Evolutionary conservation across 1,140 invertebrate genomes (phyloP).

Genomic region (Aphaenogaster rudis): DNA sequence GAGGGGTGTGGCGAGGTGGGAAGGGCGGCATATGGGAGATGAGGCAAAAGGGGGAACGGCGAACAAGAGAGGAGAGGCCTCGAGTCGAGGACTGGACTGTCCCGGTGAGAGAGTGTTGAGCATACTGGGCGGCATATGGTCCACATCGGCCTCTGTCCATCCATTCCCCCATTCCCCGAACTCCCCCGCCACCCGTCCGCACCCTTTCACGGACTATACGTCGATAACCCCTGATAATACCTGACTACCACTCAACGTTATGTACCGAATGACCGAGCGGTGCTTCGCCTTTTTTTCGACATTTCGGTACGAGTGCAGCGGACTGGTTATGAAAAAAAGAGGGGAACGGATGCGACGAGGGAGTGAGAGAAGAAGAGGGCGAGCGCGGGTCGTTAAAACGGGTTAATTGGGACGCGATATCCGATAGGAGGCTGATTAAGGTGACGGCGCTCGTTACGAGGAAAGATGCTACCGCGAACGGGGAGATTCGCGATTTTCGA

Average conservation of each 20-base stretch:
- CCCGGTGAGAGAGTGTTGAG: constrained; percentile 82
- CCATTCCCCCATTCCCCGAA: constrained; percentile 40
- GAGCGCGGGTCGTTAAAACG: constrained; percentile 47
- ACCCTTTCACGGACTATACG: constrained; percentile 61
- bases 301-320: constrained; percentile 49
- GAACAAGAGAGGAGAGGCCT: constrained; percentile 58
- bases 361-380: not conserved
- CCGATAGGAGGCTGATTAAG: constrained; percentile 55
- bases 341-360: constrained; percentile 23
- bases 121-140: constrained; percentile 84
- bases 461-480: constrained; percentile 11
- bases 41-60: constrained; percentile 26
- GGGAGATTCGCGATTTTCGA: constrained; percentile 16
- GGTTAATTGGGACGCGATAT: constrained; percentile 61
- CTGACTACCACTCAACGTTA: constrained; percentile 67
- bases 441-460: constrained; percentile 50
- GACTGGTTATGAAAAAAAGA: constrained; percentile 48
- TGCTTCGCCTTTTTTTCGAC: constrained; percentile 52
- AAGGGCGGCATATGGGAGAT: constrained; percentile 23
- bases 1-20: constrained; percentile 58
- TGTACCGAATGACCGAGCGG: constrained; percentile 63
- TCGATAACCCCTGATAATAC: constrained; percentile 83
- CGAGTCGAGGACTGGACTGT: constrained; percentile 77
- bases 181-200: constrained; percentile 41
- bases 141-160: constrained; percentile 71